phyloP scores from a whole-genome alignment of 2,888 invertebrate genomes.

The Craniophora ligustri region DNA sequence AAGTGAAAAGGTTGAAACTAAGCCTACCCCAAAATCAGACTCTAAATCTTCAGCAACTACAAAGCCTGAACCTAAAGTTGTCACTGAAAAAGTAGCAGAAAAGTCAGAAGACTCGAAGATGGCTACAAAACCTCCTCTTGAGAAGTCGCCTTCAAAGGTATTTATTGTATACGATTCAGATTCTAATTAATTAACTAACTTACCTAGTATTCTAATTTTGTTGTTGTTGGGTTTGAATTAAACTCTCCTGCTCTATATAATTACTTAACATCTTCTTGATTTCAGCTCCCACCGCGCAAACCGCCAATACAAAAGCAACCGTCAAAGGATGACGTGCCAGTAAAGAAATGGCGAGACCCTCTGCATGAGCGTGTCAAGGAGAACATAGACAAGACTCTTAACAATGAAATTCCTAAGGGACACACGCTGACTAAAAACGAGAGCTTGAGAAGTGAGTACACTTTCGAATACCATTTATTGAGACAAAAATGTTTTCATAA shows the following conservation, averaged over 20 bases:
- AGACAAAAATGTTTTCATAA: background rate
- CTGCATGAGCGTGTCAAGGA: slow-evolving; percentile 86
- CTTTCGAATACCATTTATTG: background rate
- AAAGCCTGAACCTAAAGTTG: slow-evolving; percentile 55
- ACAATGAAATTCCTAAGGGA: slow-evolving; percentile 84
- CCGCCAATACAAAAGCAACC: slow-evolving; percentile 82
- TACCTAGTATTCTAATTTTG: background rate
- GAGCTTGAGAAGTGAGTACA: slow-evolving; percentile 84
- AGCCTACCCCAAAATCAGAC: slow-evolving; percentile 44
- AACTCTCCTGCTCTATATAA: slow-evolving; percentile 17
- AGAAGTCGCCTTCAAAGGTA: slow-evolving; percentile 82
- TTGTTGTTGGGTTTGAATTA: slow-evolving; percentile 9
- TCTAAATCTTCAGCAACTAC: slow-evolving; percentile 39
- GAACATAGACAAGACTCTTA: slow-evolving; percentile 85
- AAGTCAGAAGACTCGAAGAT: slow-evolving; percentile 77
- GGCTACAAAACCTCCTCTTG: slow-evolving; percentile 84
- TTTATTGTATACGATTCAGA: slow-evolving; percentile 39
- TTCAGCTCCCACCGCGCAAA: slow-evolving; percentile 82
- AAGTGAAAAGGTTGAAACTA: slow-evolving; percentile 57
- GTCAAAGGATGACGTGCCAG: slow-evolving; percentile 81
- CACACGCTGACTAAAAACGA: slow-evolving; percentile 87
- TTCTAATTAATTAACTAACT: slow-evolving; percentile 11
- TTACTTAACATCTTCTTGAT: slow-evolving; percentile 30
- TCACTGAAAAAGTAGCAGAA: slow-evolving; percentile 63
- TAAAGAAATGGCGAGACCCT: slow-evolving; percentile 87